phyloP scores from a whole-genome alignment of 1,140 invertebrate genomes.

The Zelostemma sp. region DNA sequence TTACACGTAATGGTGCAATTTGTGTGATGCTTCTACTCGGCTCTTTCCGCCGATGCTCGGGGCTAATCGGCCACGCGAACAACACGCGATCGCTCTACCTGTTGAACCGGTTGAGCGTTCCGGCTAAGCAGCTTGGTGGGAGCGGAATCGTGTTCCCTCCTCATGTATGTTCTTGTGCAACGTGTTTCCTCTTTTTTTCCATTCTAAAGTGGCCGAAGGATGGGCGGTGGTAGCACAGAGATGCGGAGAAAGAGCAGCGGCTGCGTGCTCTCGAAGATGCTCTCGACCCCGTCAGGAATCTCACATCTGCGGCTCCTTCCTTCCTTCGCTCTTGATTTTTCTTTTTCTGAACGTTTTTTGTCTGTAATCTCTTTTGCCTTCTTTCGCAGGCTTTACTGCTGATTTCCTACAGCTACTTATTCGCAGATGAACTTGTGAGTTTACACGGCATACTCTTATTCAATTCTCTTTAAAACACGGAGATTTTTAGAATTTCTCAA shows the following conservation, averaged over 20 bases:
- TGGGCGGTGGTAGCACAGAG: slow-evolving; percentile 18
- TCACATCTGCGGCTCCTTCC: slow-evolving; percentile 54
- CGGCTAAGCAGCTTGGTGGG: slow-evolving; percentile 18
- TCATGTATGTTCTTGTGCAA: slow-evolving; percentile 33
- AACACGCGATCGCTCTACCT: slow-evolving; percentile 63
- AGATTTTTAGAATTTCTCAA: too few species aligned
- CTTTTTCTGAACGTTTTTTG: slow-evolving; percentile 3
- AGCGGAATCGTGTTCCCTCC: slow-evolving; percentile 23
- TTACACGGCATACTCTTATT: background rate
- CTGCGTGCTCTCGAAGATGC: slow-evolving; percentile 39
- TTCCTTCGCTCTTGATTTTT: slow-evolving; percentile 14
- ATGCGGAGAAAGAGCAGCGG: slow-evolving; percentile 15
- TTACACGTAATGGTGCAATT: slow-evolving; percentile 63
- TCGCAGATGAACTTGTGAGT: slow-evolving; percentile 19
- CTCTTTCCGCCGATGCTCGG: slow-evolving; percentile 51
- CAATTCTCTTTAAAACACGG: too few species aligned
- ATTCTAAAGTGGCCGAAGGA: slow-evolving; percentile 24
- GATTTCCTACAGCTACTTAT: slow-evolving; percentile 35
- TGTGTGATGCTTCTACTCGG: slow-evolving; percentile 59
- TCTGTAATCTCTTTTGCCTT: background rate
- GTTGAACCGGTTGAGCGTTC: slow-evolving; percentile 46
- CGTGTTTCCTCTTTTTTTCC: slow-evolving; percentile 23
- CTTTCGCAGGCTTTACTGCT: slow-evolving; percentile 13
- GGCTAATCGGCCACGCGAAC: slow-evolving; percentile 62
- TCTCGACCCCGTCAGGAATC: slow-evolving; percentile 58